A percentile compares a stretch with the other conserved stretches of the same genome.
phyloP scores from a whole-genome alignment of 2,888 invertebrate species.

The Eristalis tenax region DNA sequence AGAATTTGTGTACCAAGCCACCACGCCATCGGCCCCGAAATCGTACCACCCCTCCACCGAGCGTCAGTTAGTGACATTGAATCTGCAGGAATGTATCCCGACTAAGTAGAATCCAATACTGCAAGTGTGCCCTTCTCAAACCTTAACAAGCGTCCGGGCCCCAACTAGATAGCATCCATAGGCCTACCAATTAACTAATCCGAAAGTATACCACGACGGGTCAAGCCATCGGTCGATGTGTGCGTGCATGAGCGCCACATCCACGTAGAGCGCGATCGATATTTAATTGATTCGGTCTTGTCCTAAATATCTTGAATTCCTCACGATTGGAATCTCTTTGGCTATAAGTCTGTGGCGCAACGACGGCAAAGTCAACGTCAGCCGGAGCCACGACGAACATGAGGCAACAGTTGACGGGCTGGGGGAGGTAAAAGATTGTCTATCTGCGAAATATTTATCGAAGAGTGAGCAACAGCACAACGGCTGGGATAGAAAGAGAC shows the following conservation, averaged over 20 bases:
- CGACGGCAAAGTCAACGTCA: constrained; percentile 1
- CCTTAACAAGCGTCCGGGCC: not conserved
- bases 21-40: not conserved
- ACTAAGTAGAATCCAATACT: not conserved
- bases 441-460: constrained; percentile 35
- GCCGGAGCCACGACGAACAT: not conserved
- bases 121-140: not conserved
- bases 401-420: not conserved
- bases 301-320: constrained; percentile 57
- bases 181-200: constrained; percentile 28
- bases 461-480: constrained; percentile 21
- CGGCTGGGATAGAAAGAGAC: not conserved
- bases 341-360: not conserved
- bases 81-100: not conserved
- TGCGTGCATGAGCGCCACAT: not conserved
- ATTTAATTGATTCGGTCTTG: constrained; percentile 65
- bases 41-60: not conserved
- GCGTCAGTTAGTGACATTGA: not conserved
- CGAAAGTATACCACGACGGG: constrained; percentile 8
- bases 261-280: constrained; percentile 48
- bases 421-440: not conserved
- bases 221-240: not conserved
- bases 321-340: constrained; percentile 49
- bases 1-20: not conserved
- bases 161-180: constrained; percentile 18